Base-by-base conservation (phyloP, 2,113 vertebrate species). In the Callipepla squamata region DNA sequence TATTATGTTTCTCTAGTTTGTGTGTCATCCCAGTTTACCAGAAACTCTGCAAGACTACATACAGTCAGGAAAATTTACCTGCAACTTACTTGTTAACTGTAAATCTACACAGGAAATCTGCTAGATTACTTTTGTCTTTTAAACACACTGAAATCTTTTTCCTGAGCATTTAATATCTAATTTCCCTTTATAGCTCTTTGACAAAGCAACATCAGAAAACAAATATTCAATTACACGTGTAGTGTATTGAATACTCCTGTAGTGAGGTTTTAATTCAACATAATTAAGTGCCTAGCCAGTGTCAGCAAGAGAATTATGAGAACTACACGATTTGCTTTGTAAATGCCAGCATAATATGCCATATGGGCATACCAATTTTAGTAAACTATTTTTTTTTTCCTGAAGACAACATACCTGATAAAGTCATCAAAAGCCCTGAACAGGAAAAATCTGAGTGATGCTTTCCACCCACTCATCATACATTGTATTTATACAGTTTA, bases 1-100 rank as follows among this genome's bases (percentile, higher is more conserved):
- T 72, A 96, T 94, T 72, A 88, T 83, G 67, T 81, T 91, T 70
- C 53, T 93, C 66, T 51, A 69, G 59, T 47, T 95, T 87, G 80
- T 6, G 0, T 78, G 25, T 62, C 51, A 55, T 57, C 38, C 30
- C 22, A 77, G 47, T 84, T 62, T 86, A 76, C 17, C 83, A 69
- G 22, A 47, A 80, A 80, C 12, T 69, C 70, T 73, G 9, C 17
- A 78, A 83, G 55, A 81, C 22, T 25, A 79, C 44, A 73, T 66
- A 32, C 38, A 63, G 91, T 57, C 92, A 80, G 50, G 47, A 79
- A 63, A 65, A 58, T 69, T 87, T 45, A 92, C 66, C 47, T 77
- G 55, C 38, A 81, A 55, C 42, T 89, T 87, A 85, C 65, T 94
- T 94, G 79, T 88, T 73, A 82, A 73, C 69, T 80, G 23, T 48